These are phyloP conservation scores for Brenthis ino DNA, from an alignment of 2,888 invertebrate species.

Conservation along the genomic window DNA sequence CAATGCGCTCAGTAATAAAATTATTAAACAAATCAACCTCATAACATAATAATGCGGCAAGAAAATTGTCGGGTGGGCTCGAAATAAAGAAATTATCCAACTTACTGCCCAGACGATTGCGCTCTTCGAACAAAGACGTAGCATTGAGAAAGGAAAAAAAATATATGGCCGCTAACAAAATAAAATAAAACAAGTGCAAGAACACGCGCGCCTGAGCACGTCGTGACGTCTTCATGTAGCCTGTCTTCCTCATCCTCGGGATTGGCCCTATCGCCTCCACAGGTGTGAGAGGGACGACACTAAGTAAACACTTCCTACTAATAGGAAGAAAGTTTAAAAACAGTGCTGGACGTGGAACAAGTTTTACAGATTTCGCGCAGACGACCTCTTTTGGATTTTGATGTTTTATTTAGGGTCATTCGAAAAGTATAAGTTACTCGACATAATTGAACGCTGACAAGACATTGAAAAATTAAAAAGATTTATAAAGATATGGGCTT, in stretches of 20 bases:
- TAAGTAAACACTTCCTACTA: slow-evolving; percentile 57
- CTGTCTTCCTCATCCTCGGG: slow-evolving; percentile 65
- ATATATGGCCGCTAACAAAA: slow-evolving; percentile 67
- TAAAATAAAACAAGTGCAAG: slow-evolving; percentile 80
- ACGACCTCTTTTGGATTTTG: slow-evolving; percentile 60
- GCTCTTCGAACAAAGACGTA: slow-evolving; percentile 79
- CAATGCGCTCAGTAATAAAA: slow-evolving; percentile 73
- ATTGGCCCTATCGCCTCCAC: slow-evolving; percentile 44
- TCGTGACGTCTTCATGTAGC: slow-evolving; percentile 80
- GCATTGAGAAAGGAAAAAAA: slow-evolving; percentile 64
- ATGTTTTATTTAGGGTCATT: slow-evolving; percentile 53
- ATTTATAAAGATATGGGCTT: slow-evolving; percentile 27
- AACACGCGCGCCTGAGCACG: slow-evolving; percentile 78
- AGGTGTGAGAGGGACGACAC: slow-evolving; percentile 59
- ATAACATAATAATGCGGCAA: slow-evolving; percentile 79
- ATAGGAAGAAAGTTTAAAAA: slow-evolving; percentile 79
- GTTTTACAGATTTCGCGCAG: slow-evolving; percentile 79
- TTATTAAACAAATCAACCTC: slow-evolving; percentile 82
- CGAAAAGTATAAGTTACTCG: slow-evolving; percentile 44
- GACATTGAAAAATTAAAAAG: slow-evolving; percentile 35
- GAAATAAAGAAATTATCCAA: slow-evolving; percentile 82
- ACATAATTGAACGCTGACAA: slow-evolving; percentile 45
- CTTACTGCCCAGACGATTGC: slow-evolving; percentile 71
- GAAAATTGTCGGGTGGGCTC: slow-evolving; percentile 79
- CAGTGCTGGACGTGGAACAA: slow-evolving; percentile 74